These are phyloP conservation scores for Notarius lentiginosus DNA, from an alignment of 2,113 vertebrate genomes.

Conservation along the genomic window DNA sequence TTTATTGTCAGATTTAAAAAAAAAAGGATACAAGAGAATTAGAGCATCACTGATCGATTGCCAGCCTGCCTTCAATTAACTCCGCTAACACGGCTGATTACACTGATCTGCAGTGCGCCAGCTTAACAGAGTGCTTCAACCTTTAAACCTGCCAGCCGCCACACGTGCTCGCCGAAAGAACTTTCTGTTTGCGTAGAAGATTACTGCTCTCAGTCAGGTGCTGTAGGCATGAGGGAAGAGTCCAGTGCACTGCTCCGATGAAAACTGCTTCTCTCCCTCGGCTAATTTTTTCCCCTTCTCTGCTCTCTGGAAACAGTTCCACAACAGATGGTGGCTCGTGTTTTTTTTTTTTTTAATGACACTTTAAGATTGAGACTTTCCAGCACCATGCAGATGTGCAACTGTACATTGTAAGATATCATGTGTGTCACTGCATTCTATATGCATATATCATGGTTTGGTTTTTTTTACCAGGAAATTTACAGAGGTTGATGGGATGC, in stretches of 20 bases:
- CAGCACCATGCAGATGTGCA: constrained; percentile 69
- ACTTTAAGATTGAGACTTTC: constrained; percentile 76
- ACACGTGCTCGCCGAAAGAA: constrained; percentile 15
- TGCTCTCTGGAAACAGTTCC: constrained; percentile 57
- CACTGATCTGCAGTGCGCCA: constrained; percentile 38
- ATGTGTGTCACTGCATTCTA: constrained; percentile 40
- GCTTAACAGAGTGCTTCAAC: constrained; percentile 49
- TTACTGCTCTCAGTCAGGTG: constrained; percentile 52
- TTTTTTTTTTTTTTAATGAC: constrained; percentile 73
- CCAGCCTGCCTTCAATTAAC: constrained; percentile 62
- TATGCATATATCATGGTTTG: constrained; percentile 19
- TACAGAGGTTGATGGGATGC: not conserved
- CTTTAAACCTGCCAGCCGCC: constrained; percentile 45
- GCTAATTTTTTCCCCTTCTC: constrained; percentile 44
- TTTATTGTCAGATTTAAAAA: constrained; percentile 45
- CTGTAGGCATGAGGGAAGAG: constrained; percentile 48
- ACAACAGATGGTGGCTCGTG: constrained; percentile 74
- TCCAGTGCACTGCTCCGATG: constrained; percentile 40
- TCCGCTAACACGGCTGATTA: constrained; percentile 58
- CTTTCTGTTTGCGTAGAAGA: constrained; percentile 59
- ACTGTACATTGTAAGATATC: constrained; percentile 53
- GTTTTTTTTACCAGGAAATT: constrained; percentile 22
- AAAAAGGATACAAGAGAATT: constrained; percentile 54
- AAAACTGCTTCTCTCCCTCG: constrained; percentile 45
- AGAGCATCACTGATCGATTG: constrained; percentile 59